phyloP scores from a whole-genome alignment of 2,888 invertebrate species.

The Capitulum mitella region DNA sequence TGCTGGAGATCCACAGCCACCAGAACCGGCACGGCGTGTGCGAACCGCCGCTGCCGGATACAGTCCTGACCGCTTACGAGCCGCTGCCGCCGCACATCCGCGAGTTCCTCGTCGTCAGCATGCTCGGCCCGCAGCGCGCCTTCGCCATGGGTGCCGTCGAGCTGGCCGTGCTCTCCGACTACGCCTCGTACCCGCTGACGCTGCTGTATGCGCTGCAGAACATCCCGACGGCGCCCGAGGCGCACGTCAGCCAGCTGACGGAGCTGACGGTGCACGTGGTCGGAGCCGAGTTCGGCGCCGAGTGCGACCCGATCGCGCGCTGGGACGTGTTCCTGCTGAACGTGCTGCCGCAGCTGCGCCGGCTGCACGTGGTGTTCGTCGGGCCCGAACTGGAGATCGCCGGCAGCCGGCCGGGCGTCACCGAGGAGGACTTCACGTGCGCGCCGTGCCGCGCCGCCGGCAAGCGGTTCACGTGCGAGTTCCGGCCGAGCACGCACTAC shows the following conservation, averaged over 20 bases:
- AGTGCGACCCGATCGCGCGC: slow-evolving; percentile 27
- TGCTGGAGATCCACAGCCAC: neutral
- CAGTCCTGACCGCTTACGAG: neutral
- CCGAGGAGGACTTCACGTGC: slow-evolving; percentile 1
- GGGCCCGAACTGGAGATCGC: slow-evolving; percentile 28
- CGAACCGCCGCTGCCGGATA: neutral
- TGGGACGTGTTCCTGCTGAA: slow-evolving; percentile 33
- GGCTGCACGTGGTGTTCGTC: slow-evolving; percentile 30
- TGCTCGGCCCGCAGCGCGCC: slow-evolving; percentile 25
- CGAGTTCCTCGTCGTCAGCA: slow-evolving; percentile 20
- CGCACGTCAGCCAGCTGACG: slow-evolving; percentile 21
- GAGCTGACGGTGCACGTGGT: slow-evolving; percentile 32
- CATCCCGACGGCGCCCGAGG: slow-evolving; percentile 5
- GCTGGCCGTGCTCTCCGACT: slow-evolving; percentile 28
- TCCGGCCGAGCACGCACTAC: slow-evolving; percentile 5
- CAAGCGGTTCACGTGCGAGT: neutral
- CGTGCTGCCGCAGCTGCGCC: slow-evolving; percentile 28
- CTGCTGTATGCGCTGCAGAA: slow-evolving; percentile 31
- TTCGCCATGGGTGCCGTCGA: neutral
- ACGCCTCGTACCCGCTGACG: slow-evolving; percentile 31
- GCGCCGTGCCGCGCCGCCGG: neutral
- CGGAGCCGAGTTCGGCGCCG: slow-evolving; percentile 31
- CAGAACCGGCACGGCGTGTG: slow-evolving; percentile 17
- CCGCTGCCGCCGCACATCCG: neutral
- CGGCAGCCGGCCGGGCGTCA: slow-evolving; percentile 2